These are phyloP conservation scores for Epinotia ramella DNA, from an alignment of 2,888 invertebrate species.

Conservation along the genomic window DNA sequence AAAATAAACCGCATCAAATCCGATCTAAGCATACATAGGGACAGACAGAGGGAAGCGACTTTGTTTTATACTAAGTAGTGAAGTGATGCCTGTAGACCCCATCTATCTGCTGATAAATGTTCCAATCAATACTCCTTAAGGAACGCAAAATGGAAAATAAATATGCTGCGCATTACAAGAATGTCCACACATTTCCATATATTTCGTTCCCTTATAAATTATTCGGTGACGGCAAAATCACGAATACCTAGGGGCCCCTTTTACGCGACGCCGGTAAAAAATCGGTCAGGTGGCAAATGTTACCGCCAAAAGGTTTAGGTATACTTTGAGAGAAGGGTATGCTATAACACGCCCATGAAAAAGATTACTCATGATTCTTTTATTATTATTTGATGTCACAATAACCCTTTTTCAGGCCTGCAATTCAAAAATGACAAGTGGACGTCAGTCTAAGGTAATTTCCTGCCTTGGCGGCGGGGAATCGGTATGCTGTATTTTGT, in stretches of 20 bases:
- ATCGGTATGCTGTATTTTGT: no score
- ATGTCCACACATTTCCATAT: slow-evolving; percentile 34
- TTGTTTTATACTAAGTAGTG: no score
- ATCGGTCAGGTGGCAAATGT: slow-evolving; percentile 42
- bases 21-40: no score
- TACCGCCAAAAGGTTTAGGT: slow-evolving; percentile 33
- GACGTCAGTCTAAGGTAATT: no score
- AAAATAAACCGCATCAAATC: no score
- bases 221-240: slow-evolving; percentile 42
- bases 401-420: no score
- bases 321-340: slow-evolving; percentile 9
- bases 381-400: slow-evolving; percentile 8
- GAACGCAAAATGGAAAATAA: slow-evolving; percentile 10
- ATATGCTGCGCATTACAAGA: slow-evolving; percentile 30
- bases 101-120: slow-evolving; percentile 8
- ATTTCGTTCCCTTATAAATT: slow-evolving; percentile 40
- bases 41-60: no score
- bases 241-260: slow-evolving; percentile 35
- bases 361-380: slow-evolving; percentile 21
- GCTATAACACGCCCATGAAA: slow-evolving; percentile 17
- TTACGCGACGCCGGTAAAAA: slow-evolving; percentile 34
- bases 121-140: slow-evolving; percentile 5
- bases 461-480: no score
- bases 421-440: no score
- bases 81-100: no score